phyloP scores from a whole-genome alignment of 2,113 vertebrate species.

The Odocoileus virginianus region DNA sequence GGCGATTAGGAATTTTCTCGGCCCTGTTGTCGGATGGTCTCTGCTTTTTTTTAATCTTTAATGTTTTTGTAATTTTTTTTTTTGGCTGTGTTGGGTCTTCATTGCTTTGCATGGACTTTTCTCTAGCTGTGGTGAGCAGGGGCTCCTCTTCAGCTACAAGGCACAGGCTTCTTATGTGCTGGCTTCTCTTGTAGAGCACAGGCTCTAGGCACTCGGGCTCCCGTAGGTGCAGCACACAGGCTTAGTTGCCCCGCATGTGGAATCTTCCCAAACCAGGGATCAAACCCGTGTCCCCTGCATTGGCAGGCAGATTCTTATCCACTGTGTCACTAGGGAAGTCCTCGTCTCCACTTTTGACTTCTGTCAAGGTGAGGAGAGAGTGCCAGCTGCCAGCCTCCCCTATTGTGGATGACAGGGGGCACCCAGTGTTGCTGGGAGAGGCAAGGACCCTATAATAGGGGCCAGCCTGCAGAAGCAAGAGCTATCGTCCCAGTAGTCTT shows the following conservation, averaged over 20 bases:
- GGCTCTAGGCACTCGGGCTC: background rate
- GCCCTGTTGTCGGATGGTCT: background rate
- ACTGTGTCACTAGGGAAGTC: background rate
- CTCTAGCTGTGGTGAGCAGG: background rate
- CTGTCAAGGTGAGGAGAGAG: background rate
- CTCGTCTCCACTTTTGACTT: background rate
- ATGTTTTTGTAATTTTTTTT: background rate
- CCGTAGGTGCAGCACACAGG: background rate
- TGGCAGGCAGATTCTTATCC: background rate
- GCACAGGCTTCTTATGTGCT: background rate
- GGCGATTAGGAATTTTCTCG: background rate
- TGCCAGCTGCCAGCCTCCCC: background rate
- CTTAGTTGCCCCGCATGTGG: background rate
- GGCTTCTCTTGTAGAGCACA: background rate
- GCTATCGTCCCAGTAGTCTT: background rate
- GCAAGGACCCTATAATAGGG: background rate
- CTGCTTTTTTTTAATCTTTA: background rate
- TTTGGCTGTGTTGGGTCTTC: background rate
- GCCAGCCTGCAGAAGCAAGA: background rate
- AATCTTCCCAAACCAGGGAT: background rate
- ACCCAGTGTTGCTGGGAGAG: background rate
- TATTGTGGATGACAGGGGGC: background rate
- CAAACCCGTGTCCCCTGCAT: background rate
- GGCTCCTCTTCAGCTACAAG: background rate
- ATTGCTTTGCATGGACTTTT: background rate